Percentiles rank a stretch among this genome's conserved stretches.
Conservation (phyloP, 92 coral and sea anemone species). For the Meandrina meandrites region DNA sequence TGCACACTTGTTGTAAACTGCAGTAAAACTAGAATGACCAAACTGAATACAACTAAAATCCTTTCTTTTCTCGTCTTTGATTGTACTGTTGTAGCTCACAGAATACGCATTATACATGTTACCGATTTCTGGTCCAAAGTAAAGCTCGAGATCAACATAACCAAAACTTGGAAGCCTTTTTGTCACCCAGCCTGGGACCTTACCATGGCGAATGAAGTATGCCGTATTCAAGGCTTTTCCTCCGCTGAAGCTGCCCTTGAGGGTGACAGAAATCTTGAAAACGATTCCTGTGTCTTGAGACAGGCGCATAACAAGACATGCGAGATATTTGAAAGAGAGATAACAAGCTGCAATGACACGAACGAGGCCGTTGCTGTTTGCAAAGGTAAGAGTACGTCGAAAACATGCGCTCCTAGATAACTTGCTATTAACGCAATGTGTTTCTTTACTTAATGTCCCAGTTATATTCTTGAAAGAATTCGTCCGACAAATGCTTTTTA, state of each 20-base stretch:
- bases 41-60: not conserved
- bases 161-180: not conserved
- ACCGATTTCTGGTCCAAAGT: not conserved
- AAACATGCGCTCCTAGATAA: no score
- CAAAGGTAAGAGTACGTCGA: not conserved
- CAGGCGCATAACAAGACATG: not conserved
- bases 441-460: no score
- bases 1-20: not conserved
- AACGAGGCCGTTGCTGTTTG: not conserved
- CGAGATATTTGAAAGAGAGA: no score
- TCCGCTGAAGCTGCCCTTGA: not conserved
- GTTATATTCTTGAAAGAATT: no score
- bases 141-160: not conserved
- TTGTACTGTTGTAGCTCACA: not conserved
- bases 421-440: no score
- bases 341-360: not conserved
- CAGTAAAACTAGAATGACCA: no score
- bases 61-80: not conserved
- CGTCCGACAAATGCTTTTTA: no score
- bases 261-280: not conserved
- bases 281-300: not conserved
- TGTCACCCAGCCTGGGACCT: slow-evolving; percentile 1
- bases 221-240: not conserved
- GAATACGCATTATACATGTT: not conserved
- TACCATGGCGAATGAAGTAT: not conserved